Base-by-base conservation (phyloP, 2,113 vertebrate genomes). In the Ahaetulla prasina region DNA sequence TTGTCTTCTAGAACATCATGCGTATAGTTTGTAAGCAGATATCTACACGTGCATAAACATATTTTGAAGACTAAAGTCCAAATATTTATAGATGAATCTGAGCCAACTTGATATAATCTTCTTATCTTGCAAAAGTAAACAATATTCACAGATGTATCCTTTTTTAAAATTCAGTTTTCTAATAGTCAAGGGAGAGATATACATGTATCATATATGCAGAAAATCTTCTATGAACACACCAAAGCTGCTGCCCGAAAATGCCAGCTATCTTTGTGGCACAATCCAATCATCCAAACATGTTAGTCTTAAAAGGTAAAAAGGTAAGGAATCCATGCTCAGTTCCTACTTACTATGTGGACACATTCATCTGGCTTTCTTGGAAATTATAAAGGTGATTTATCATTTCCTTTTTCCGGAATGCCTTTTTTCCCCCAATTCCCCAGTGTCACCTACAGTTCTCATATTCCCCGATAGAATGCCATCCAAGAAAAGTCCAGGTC, bases 21-120 rank as follows among this genome's bases (percentile, higher is more conserved):
- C 43, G 35, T 9, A 43, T 22, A 43, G 74, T 22, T 39, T 43
- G 74, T 43, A 80, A 80, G 43, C 35, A 39, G 18, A 80, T 80
- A 35, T 80, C 74, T 80, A 9, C 30, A 92, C 3, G 85, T 90
- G 57, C 89, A 85, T 89, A 91, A 86, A 95, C 68, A 50, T 92
- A 90, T 47, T 93, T 45, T 94, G 45, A 94, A 95, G 90, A 92
- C 68, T 50, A 91, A 14, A 92, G 20, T 91, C 88, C 87, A 94
- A 88, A 92, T 0, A 0, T 86, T 93, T 95, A 55, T 91, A 95
- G 35, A 92, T 85, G 35, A 27, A 11, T 92, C 95, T 95, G 90
- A 11, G 90, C 87, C 94, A 87, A 94, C 52, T 91, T 63, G n/a
- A 90, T 52, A 94, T 88, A 80, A 88, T 92, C 74, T 23, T 85